phyloP scores from a whole-genome alignment of 2,797 vertebrate genomes.

The Pseudochirops cupreus region DNA sequence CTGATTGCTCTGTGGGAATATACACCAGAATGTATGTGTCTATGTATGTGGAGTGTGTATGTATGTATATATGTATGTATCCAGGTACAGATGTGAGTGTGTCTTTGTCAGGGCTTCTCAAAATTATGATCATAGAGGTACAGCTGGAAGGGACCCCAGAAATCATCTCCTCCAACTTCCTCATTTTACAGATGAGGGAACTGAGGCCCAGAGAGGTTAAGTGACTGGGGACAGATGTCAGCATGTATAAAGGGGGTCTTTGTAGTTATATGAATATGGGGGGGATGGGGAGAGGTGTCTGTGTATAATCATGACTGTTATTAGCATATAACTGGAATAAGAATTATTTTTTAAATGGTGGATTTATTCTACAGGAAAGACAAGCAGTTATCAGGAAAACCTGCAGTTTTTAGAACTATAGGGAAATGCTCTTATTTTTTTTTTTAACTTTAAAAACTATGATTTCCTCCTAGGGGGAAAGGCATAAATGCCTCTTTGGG shows the following conservation, averaged over 20 bases:
- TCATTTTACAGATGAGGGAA: background rate
- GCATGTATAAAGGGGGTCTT: constrained; percentile 27
- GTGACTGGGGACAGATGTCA: background rate
- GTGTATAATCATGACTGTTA: background rate
- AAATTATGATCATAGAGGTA: background rate
- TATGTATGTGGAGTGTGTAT: background rate
- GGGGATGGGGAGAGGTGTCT: background rate
- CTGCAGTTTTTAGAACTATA: constrained; percentile 33
- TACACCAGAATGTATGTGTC: constrained; percentile 8
- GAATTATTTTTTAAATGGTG: constrained; percentile 41
- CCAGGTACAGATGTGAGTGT: background rate
- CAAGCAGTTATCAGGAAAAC: constrained; percentile 43
- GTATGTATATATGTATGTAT: background rate
- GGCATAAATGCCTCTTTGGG: background rate
- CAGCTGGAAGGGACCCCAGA: background rate
- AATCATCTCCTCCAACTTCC: background rate
- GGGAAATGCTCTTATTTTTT: constrained; percentile 7
- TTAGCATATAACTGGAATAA: background rate
- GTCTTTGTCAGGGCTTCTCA: constrained; percentile 13
- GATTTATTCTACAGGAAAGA: constrained; percentile 50
- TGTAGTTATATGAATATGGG: background rate
- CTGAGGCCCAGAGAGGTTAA: background rate
- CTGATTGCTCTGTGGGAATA: background rate
- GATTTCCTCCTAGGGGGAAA: constrained; percentile 37
- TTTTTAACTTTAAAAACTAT: constrained; percentile 45